Evolutionary conservation across 2,113 vertebrate genomes (phyloP), one percentile per base, ranked within the genome.

Genomic region (Isichthys henryi): DNA sequence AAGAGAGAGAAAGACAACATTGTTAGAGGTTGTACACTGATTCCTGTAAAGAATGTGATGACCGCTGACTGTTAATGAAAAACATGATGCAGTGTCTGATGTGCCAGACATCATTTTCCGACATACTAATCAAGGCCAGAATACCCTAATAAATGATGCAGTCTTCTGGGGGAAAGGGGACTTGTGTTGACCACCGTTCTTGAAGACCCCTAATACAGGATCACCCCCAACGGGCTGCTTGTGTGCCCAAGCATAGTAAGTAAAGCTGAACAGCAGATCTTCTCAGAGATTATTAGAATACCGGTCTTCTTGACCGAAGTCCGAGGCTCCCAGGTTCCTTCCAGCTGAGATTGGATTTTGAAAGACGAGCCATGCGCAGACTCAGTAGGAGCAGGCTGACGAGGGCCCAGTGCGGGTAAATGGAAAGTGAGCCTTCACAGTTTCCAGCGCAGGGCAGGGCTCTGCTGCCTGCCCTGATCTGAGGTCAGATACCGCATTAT

Each of bases 1-100:
- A 45, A 90, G 35, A 88, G 8, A 91, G 17, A 52, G n/a, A 15
- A 48, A 7, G 84, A 19, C 77, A 45, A 62, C 53, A 87, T 52
- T 86, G 45, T 88, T 70, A 90, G 86, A 19, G n/a, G 48, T 2
- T 21, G 50, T 8, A 70, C 7, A 45, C 0, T 46, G 3, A 46
- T 5, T 49, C n/a, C 58, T 74, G 87, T 77, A 88, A 46, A n/a
- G 62, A 10, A 49, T 13, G 23, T 5, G 6, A 88, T 62, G 46
- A 35, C 58, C 13, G 15, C 45, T 4, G 23, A 27, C 43, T 46
- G 19, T 70, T 8, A 70, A 70, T 23, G 45, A 46, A 11, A 11
- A 46, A 23, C 13, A 62, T 9, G 43, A 88, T 19, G 87, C 23
- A 62, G 50, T 66, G 39, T 10, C 49, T 46, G 43, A 21, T 19